Base-by-base conservation (phyloP, 1,140 invertebrate species). In the Diachasma alloeum region DNA sequence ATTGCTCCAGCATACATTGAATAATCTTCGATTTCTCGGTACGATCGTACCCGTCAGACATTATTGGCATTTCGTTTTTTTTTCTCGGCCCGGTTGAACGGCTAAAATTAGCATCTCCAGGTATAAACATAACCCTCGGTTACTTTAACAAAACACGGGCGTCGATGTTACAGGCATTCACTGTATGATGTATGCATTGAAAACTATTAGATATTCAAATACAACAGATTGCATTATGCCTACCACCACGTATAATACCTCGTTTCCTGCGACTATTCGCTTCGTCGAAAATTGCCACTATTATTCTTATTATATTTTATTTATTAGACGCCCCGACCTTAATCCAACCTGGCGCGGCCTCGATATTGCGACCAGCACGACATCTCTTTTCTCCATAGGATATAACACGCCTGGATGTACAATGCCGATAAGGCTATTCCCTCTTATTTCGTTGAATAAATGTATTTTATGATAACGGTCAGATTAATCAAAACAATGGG, bases 151-250 rank as follows among this genome's bases (percentile, higher is more conserved):
- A 67, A 56, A 71, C 63, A 68, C 77, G 72, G 78, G 66, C 81
- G 83, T 83, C 77, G 66, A 82, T 79, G 79, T 85, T 85, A 85
- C 81, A 80, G 83, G 79, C 83, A 75, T 85, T 84, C 83, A 82
- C 80, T 78, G 81, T 77, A 83, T 86, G 85, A 86, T 86, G 82
- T 85, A 86, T 86, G 84, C 85, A 86, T 85, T 86, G 85, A 86
- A 85, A 85, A 85, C 83, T 85, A 86, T 86, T 85, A 86, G 83
- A 82, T 85, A 86, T 85, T 86, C 84, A 86, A 86, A 85, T 86
- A 86, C 84, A 79, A 53, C 81, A 82, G 83, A 86, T 86, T 85
- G 84, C 81, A 85, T 86, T 85, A 85, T 53, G n/a, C 74, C 74
- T 67, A 37, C 72, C 36, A 10, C 44, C 79, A 81, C 75, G 71